A percentile compares a stretch with the other conserved stretches of the same genome.
These are phyloP conservation scores for Melanocharis versteri DNA, from an alignment of 2,113 vertebrate species.

Conservation along the genomic window DNA sequence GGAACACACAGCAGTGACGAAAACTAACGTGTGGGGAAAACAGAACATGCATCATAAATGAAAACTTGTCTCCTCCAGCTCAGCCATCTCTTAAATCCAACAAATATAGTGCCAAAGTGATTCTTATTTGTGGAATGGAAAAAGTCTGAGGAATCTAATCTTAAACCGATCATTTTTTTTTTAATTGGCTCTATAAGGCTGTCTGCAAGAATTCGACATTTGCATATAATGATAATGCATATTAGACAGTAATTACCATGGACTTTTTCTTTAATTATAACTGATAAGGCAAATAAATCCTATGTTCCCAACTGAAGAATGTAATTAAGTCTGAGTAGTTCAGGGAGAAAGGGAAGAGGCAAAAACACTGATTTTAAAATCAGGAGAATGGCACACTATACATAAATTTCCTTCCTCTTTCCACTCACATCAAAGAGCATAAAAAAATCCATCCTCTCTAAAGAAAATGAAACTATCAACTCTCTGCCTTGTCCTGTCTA, in stretches of 20 bases:
- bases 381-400: neutral
- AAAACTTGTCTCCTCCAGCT: slow-evolving; percentile 1
- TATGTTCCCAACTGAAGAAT: slow-evolving; percentile 31
- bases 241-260: slow-evolving; percentile 44
- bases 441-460: neutral
- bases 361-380: slow-evolving; percentile 29
- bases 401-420: neutral
- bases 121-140: neutral
- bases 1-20: neutral
- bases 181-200: slow-evolving; percentile 17
- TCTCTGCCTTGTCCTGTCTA: neutral
- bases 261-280: slow-evolving; percentile 64
- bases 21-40: slow-evolving; percentile 6
- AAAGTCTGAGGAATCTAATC: slow-evolving; percentile 44
- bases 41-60: slow-evolving; percentile 18
- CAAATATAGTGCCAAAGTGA: slow-evolving; percentile 23
- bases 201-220: neutral
- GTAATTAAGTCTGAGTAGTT: slow-evolving; percentile 37
- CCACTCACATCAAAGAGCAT: neutral
- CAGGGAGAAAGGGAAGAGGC: neutral
- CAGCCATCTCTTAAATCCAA: slow-evolving; percentile 43
- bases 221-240: slow-evolving; percentile 38
- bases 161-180: slow-evolving; percentile 47
- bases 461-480: neutral
- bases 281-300: slow-evolving; percentile 51